Evolutionary conservation across 2,888 invertebrate genomes (phyloP).

Genomic region (Adela reaumurella): DNA sequence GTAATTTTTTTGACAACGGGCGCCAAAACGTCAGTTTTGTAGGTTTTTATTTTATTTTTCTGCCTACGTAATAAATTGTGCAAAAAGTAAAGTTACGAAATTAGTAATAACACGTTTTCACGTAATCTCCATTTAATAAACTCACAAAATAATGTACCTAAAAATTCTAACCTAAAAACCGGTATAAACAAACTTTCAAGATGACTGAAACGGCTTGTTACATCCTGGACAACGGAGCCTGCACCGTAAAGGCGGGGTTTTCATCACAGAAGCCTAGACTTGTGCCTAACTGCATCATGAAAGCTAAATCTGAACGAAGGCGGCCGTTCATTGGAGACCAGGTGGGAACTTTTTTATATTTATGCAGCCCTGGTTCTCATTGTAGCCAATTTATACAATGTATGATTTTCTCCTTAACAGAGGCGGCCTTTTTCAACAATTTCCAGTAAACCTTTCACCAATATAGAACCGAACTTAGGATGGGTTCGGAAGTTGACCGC

Average conservation of each 20-base stretch:
- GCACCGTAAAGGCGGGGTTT: constrained; percentile 81
- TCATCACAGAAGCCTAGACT: constrained; percentile 67
- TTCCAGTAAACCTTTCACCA: no score
- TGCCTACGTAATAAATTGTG: no score
- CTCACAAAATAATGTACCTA: not conserved
- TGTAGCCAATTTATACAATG: no score
- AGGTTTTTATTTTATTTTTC: no score
- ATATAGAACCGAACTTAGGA: no score
- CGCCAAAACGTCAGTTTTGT: no score
- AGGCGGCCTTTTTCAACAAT: no score
- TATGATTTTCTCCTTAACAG: no score
- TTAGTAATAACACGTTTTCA: no score
- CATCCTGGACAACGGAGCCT: constrained; percentile 87
- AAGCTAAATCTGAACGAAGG: constrained; percentile 94
- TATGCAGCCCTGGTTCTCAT: no score
- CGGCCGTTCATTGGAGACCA: constrained; percentile 79
- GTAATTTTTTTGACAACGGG: no score
- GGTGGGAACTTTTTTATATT: constrained; percentile 18
- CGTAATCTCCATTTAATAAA: not conserved
- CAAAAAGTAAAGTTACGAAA: constrained; percentile 1
- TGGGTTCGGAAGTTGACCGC: no score
- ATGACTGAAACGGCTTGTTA: constrained; percentile 52
- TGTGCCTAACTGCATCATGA: constrained; percentile 94
- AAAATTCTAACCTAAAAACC: not conserved
- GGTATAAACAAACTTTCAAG: constrained; percentile 4